A percentile compares a stretch with the other conserved stretches of the same genome.
Conservation (phyloP, 2,888 invertebrate genomes). For the Theristus sp. region DNA sequence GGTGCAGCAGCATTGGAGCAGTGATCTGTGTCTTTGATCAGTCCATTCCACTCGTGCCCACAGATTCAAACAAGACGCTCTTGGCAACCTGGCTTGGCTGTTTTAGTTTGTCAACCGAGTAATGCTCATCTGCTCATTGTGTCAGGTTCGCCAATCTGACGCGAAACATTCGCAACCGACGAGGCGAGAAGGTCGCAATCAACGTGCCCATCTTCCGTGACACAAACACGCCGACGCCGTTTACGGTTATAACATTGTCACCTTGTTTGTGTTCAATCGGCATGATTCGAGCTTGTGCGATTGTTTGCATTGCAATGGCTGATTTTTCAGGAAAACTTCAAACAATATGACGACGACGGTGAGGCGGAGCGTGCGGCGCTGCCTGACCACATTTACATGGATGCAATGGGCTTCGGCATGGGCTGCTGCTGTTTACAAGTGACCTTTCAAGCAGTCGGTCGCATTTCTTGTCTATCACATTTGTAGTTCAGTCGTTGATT, state of each 20-base stretch:
- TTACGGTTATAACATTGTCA: slow-evolving; percentile 10
- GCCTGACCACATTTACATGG: slow-evolving; percentile 86
- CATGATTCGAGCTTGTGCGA: too few species aligned
- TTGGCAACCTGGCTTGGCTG: too few species aligned
- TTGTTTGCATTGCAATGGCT: too few species aligned
- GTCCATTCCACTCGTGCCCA: too few species aligned
- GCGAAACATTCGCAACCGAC: slow-evolving; percentile 67
- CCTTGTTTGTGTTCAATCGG: not conserved
- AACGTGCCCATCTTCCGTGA: slow-evolving; percentile 83
- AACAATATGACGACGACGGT: slow-evolving; percentile 39
- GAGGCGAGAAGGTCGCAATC: slow-evolving; percentile 85
- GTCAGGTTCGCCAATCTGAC: slow-evolving; percentile 50
- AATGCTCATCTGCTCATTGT: too few species aligned
- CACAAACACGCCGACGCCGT: slow-evolving; percentile 57
- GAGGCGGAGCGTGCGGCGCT: slow-evolving; percentile 46
- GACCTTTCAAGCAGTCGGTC: slow-evolving; percentile 3
- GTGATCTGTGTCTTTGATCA: not conserved
- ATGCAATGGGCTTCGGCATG: slow-evolving; percentile 99
- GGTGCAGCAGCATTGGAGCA: slow-evolving; percentile 11
- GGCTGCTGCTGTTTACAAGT: slow-evolving; percentile 48
- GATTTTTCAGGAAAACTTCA: slow-evolving; percentile 45
- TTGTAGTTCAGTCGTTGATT: too few species aligned
- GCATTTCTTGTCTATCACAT: not conserved
- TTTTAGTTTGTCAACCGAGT: too few species aligned
- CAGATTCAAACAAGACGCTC: too few species aligned